Percentiles rank a stretch among this genome's conserved stretches.
Conservation (phyloP, 2,888 invertebrate genomes). For the Volucella bombylans region DNA sequence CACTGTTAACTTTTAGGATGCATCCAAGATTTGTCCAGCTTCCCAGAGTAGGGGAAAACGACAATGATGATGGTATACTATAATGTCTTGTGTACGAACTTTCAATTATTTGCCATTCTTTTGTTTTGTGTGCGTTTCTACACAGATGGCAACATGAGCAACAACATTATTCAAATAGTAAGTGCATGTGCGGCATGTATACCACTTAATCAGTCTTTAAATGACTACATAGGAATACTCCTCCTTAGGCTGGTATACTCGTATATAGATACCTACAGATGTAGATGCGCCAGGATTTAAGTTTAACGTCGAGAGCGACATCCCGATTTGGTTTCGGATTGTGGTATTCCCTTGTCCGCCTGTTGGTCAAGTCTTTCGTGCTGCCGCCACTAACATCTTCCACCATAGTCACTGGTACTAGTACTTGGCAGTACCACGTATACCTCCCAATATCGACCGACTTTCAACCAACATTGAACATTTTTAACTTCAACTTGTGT, state of each 20-base stretch:
- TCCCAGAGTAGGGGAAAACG: constrained; percentile 1
- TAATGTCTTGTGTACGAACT: not conserved
- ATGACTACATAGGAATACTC: constrained; percentile 49
- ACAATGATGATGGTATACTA: not conserved
- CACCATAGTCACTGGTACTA: not conserved
- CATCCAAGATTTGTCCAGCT: constrained; percentile 41
- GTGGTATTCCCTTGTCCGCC: constrained; percentile 53
- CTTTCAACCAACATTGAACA: constrained; percentile 41
- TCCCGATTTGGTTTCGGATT: constrained; percentile 66
- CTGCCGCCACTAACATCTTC: constrained; percentile 47
- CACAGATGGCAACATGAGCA: constrained; percentile 69
- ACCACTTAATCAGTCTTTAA: constrained; percentile 75
- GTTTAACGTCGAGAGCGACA: constrained; percentile 50
- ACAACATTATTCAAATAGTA: constrained; percentile 75
- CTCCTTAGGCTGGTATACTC: constrained; percentile 41
- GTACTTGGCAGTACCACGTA: no score
- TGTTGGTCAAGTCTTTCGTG: constrained; percentile 66
- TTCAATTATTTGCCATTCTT: constrained; percentile 72
- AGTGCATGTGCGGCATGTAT: constrained; percentile 73
- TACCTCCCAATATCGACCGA: no score
- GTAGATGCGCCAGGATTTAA: constrained; percentile 44
- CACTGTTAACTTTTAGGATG: constrained; percentile 21
- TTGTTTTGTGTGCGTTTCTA: constrained; percentile 58
- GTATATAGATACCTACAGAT: constrained; percentile 29
- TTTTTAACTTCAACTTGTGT: constrained; percentile 62